These are phyloP conservation scores for Phaetusa simplex DNA, from an alignment of 2,113 vertebrate species.

Conservation along the genomic window DNA sequence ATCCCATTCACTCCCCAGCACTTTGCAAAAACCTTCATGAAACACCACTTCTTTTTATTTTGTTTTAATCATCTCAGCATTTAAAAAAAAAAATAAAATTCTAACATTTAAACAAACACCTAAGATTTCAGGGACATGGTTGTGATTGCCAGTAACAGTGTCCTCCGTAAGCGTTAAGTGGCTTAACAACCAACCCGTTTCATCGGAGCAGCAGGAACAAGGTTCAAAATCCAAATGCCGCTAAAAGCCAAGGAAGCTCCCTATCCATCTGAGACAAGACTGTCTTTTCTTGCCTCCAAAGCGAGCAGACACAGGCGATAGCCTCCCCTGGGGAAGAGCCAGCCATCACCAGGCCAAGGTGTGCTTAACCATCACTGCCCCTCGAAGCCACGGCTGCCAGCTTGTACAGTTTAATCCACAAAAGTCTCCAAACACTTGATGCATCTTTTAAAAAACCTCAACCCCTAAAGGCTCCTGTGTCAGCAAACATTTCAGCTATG, in stretches of 20 bases:
- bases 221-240: background rate
- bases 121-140: background rate
- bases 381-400: background rate
- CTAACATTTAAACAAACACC: background rate
- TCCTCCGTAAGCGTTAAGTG: fast-evolving
- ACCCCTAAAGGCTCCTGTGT: background rate
- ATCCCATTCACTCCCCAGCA: background rate
- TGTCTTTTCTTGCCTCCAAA: too few species aligned
- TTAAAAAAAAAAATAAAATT: background rate
- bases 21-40: background rate
- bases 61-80: background rate
- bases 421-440: background rate
- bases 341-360: background rate
- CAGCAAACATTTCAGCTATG: background rate
- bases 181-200: background rate
- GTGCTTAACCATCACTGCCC: fast-evolving
- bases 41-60: background rate
- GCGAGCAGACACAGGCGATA: too few species aligned
- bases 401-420: background rate
- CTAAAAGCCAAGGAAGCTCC: background rate
- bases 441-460: background rate
- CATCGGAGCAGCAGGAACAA: background rate
- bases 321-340: background rate
- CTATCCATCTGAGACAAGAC: fast-evolving
- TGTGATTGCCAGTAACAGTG: fast-evolving